These are phyloP conservation scores for Syngnathus rostellatus DNA, from an alignment of 2,797 vertebrate genomes.

Conservation along the genomic window DNA sequence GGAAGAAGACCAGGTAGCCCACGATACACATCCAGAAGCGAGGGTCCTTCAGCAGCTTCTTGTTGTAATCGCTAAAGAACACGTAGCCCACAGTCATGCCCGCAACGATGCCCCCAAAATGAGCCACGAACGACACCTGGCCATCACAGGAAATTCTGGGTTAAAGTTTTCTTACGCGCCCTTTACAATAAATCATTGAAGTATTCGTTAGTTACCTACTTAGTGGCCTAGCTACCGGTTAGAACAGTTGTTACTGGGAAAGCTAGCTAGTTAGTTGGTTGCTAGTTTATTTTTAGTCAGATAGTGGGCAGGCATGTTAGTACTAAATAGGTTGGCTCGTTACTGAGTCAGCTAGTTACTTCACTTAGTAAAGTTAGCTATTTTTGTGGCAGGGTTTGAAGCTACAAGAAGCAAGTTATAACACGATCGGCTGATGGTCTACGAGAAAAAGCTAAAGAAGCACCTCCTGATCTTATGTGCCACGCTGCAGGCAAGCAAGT, in stretches of 20 bases:
- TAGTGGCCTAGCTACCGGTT: too few species aligned
- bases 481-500: background rate
- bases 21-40: constrained; percentile 83
- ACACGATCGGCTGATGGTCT: background rate
- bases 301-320: too few species aligned
- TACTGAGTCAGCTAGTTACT: too few species aligned
- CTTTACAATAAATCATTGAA: background rate
- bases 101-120: constrained; percentile 80
- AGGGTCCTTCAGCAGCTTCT: constrained; percentile 78
- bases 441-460: too few species aligned
- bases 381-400: too few species aligned
- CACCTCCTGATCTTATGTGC: too few species aligned
- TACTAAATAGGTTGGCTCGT: too few species aligned
- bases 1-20: constrained; percentile 67
- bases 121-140: constrained; percentile 89
- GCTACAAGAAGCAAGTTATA: background rate
- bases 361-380: too few species aligned
- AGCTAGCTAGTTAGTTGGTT: too few species aligned
- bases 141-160: background rate
- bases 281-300: too few species aligned
- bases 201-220: background rate
- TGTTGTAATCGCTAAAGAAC: constrained; percentile 82
- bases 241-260: too few species aligned
- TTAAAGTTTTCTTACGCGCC: background rate
- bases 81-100: constrained; percentile 88